phyloP scores from a whole-genome alignment of 2,888 invertebrate genomes.

The Drosophila robusta region DNA sequence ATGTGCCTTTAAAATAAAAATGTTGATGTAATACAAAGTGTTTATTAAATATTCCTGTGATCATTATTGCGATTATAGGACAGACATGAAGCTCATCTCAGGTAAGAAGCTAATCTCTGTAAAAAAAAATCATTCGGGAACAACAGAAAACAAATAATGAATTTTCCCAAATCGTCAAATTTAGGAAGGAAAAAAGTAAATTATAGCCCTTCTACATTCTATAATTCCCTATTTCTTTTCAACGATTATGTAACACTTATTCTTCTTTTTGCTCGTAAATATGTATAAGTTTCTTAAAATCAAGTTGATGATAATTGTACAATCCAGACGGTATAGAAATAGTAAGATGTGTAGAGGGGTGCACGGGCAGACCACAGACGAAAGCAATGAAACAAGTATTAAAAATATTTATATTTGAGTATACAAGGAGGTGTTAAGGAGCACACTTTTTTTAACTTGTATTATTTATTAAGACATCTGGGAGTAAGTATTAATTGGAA shows the following conservation, averaged over 20 bases:
- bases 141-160: too few species aligned
- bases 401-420: slow-evolving; percentile 28
- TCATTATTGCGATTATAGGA: too few species aligned
- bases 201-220: too few species aligned
- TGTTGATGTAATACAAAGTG: too few species aligned
- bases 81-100: too few species aligned
- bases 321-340: slow-evolving; percentile 26
- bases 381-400: slow-evolving; percentile 32
- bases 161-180: too few species aligned
- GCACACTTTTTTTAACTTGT: slow-evolving; percentile 15
- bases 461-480: slow-evolving; percentile 21
- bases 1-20: too few species aligned
- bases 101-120: neutral
- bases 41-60: too few species aligned
- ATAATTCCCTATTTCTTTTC: too few species aligned
- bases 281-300: slow-evolving; percentile 7
- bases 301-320: slow-evolving; percentile 9
- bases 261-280: neutral
- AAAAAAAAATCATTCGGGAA: neutral
- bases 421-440: slow-evolving; percentile 31
- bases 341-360: slow-evolving; percentile 19
- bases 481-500: slow-evolving; percentile 24
- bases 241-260: too few species aligned
- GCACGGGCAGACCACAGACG: slow-evolving; percentile 46
- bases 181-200: too few species aligned